A percentile compares a stretch with the other conserved stretches of the same genome.
phyloP scores from a whole-genome alignment of 30 jellyfish, hydroid and myxozoan genomes.

The Pseudorhiza aurosa region DNA sequence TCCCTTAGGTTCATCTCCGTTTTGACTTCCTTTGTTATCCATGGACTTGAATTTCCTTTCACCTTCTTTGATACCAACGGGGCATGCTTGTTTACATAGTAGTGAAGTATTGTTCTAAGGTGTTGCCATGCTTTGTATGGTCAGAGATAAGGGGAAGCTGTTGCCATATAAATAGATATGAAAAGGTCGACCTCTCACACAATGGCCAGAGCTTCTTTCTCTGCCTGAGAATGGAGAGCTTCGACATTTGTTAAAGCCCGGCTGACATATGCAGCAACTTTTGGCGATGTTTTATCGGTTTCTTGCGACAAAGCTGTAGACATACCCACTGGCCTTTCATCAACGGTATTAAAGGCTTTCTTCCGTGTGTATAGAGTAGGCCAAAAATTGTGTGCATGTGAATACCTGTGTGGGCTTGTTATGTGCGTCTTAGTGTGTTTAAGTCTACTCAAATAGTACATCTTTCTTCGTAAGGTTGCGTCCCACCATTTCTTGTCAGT shows the following conservation, averaged over 20 bases:
- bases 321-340: slow-evolving; percentile 52
- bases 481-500: no score
- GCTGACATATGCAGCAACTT: slow-evolving; percentile 40
- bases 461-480: slow-evolving; percentile 41
- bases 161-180: slow-evolving; percentile 7
- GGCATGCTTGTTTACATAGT: slow-evolving; percentile 53
- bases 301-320: slow-evolving; percentile 32
- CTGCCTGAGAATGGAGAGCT: slow-evolving; percentile 26
- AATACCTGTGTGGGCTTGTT: slow-evolving; percentile 25
- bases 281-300: background rate
- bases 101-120: slow-evolving; percentile 10
- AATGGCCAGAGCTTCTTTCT: slow-evolving; percentile 33
- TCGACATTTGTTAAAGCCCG: slow-evolving; percentile 23
- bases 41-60: slow-evolving; percentile 38
- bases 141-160: slow-evolving; percentile 3
- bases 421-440: slow-evolving; percentile 25
- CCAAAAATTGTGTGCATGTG: slow-evolving; percentile 39
- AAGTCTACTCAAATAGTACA: slow-evolving; percentile 20
- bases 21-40: slow-evolving; percentile 44
- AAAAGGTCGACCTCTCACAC: slow-evolving; percentile 23
- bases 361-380: slow-evolving; percentile 23
- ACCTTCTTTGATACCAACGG: slow-evolving; percentile 20
- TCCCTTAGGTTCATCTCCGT: slow-evolving; percentile 39
- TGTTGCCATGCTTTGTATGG: slow-evolving; percentile 31
- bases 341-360: slow-evolving; percentile 20